Conservation (phyloP, 2,113 vertebrate genomes). For the Henicopernis longicauda region DNA sequence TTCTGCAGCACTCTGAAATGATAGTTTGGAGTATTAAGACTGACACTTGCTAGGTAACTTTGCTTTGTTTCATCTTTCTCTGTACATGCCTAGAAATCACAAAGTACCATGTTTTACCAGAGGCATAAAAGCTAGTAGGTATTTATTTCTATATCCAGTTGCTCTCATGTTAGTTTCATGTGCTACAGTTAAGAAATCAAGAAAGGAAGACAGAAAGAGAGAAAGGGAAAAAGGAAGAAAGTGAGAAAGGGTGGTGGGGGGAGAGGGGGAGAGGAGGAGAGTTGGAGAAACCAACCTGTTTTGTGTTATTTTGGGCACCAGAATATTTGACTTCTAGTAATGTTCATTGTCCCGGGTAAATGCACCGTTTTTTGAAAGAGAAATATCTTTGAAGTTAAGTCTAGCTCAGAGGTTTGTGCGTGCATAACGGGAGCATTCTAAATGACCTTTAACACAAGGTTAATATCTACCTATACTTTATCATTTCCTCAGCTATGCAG, state of each 20-base stretch:
- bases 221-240: neutral
- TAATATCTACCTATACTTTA: conserved; percentile 59
- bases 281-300: neutral
- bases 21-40: neutral
- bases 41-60: neutral
- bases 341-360: neutral
- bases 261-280: neutral
- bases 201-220: neutral
- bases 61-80: neutral
- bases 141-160: neutral
- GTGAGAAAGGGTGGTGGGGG: neutral
- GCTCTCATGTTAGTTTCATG: neutral
- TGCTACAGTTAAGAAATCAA: neutral
- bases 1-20: neutral
- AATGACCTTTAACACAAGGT: conserved; percentile 65
- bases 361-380: neutral
- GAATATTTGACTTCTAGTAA: neutral
- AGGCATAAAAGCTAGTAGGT: neutral
- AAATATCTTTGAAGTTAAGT: neutral
- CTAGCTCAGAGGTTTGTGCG: neutral
- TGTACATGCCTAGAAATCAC: neutral
- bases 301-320: neutral
- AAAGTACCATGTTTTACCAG: neutral
- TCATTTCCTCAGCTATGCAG: conserved; percentile 58
- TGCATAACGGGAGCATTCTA: conserved; percentile 72